Percentiles rank a stretch among this genome's conserved stretches.
These are phyloP conservation scores for Regulus satrapa DNA, from an alignment of 2,113 vertebrate species.

Conservation along the genomic window DNA sequence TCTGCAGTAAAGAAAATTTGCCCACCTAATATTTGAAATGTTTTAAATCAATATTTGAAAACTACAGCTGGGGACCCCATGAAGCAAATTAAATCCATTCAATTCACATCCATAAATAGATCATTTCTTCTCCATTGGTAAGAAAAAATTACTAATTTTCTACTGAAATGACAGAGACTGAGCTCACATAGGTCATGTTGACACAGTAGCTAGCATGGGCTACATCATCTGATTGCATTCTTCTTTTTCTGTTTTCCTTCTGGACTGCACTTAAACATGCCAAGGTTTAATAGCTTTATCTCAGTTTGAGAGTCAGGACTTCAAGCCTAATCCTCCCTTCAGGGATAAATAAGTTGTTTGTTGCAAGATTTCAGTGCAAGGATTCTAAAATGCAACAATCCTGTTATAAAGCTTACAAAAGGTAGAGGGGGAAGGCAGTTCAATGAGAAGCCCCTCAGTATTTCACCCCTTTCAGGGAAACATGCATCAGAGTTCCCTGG, in stretches of 20 bases:
- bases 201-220: not conserved
- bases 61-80: not conserved
- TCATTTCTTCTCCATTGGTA: not conserved
- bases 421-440: not conserved
- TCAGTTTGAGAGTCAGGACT: not conserved
- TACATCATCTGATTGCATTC: not conserved
- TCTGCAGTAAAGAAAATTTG: not conserved
- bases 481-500: not conserved
- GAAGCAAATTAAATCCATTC: not conserved
- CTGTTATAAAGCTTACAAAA: not conserved
- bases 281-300: not conserved
- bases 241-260: not conserved
- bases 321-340: not conserved
- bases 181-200: not conserved
- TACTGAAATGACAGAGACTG: not conserved
- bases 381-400: not conserved
- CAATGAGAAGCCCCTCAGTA: not conserved
- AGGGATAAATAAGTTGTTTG: not conserved
- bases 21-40: not conserved
- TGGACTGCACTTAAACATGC: not conserved
- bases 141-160: not conserved
- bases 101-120: not conserved
- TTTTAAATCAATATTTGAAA: not conserved
- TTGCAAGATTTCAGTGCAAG: not conserved
- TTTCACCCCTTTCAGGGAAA: not conserved